Evolutionary conservation across 1,140 invertebrate species (phyloP).

Genomic region (Agrilus planipennis): DNA sequence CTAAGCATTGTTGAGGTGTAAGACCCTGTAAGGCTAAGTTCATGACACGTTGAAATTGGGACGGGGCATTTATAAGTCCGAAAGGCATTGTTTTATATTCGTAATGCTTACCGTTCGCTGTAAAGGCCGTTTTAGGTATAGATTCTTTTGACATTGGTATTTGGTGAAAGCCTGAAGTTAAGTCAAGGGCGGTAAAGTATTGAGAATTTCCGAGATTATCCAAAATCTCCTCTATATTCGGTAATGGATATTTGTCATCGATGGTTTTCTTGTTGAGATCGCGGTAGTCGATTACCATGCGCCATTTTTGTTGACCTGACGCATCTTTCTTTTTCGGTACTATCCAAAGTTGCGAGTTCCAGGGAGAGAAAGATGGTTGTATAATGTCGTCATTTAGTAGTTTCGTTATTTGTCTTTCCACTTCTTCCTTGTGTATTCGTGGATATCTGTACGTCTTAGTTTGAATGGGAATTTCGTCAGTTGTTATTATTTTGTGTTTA

Average conservation of each 20-base stretch:
- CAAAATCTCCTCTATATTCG: background rate
- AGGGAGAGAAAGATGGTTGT: background rate
- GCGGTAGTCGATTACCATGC: background rate
- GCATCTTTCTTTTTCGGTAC: background rate
- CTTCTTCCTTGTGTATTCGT: background rate
- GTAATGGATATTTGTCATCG: background rate
- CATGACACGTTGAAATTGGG: too few species aligned
- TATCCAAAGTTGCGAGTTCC: background rate
- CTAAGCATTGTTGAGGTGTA: too few species aligned
- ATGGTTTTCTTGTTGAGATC: background rate
- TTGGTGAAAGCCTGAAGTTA: background rate
- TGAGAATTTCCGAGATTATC: background rate
- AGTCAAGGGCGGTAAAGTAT: background rate
- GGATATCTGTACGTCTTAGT: background rate
- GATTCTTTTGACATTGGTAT: background rate
- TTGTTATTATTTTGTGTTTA: too few species aligned
- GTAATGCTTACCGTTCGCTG: background rate
- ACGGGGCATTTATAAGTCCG: too few species aligned
- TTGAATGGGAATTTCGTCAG: too few species aligned
- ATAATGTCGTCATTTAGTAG: background rate
- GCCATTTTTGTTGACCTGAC: too few species aligned
- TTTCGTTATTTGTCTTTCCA: background rate
- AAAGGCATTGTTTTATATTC: too few species aligned
- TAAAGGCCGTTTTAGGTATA: background rate
- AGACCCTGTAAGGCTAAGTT: too few species aligned